Conservation (phyloP, 1,140 invertebrate species). For the Sesamia nonagrioides region DNA sequence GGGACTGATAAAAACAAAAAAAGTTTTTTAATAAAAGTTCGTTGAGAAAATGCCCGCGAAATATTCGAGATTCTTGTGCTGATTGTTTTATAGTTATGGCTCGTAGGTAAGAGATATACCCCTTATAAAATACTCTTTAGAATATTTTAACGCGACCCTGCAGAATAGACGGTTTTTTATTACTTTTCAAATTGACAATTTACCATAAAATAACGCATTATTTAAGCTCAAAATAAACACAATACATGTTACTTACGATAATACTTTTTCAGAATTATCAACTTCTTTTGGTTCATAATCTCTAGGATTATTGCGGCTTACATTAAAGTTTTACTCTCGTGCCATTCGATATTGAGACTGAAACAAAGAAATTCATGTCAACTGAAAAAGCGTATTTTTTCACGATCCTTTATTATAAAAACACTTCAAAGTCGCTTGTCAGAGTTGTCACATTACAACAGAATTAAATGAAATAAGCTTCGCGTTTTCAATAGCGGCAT, state of each 20-base stretch:
- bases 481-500: slow-evolving; percentile 70
- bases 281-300: slow-evolving; percentile 11
- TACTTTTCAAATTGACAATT: slow-evolving; percentile 14
- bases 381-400: slow-evolving; percentile 24
- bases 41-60: slow-evolving; percentile 18
- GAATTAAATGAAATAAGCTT: slow-evolving; percentile 71
- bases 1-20: slow-evolving; percentile 26
- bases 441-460: slow-evolving; percentile 57
- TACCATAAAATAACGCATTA: slow-evolving; percentile 5
- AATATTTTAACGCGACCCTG: slow-evolving; percentile 17
- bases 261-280: slow-evolving; percentile 9
- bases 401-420: slow-evolving; percentile 47
- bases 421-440: slow-evolving; percentile 56
- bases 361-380: slow-evolving; percentile 33
- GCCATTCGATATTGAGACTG: slow-evolving; percentile 9
- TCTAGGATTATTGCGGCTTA: slow-evolving; percentile 5
- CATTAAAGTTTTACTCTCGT: slow-evolving; percentile 6
- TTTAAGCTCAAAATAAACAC: background rate
- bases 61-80: slow-evolving; percentile 39
- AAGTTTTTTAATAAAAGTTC: slow-evolving; percentile 45
- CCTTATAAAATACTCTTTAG: slow-evolving; percentile 16
- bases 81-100: slow-evolving; percentile 39
- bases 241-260: background rate
- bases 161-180: background rate
- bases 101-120: background rate